Conservation (phyloP, 2,113 vertebrate genomes). For the Chaetura pelagica region DNA sequence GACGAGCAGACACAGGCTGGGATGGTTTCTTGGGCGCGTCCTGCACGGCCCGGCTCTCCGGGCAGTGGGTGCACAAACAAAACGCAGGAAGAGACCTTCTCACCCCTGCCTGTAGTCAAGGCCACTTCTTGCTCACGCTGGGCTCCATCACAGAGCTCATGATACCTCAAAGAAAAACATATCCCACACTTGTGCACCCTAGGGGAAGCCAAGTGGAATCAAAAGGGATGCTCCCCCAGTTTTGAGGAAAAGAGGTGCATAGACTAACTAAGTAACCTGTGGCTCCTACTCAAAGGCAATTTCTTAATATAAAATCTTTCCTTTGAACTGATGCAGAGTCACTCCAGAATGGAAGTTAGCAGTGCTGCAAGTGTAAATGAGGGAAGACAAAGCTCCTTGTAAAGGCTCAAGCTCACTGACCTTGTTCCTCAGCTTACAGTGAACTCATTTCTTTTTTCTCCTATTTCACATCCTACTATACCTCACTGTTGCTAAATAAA, state of each 20-base stretch:
- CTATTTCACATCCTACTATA: neutral
- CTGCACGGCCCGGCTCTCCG: neutral
- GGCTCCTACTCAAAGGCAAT: neutral
- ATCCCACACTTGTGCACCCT: rapidly evolving
- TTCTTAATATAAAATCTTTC: neutral
- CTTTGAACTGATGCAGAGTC: neutral
- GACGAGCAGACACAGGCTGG: neutral
- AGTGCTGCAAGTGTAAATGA: neutral
- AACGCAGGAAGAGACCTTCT: neutral
- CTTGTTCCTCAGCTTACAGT: neutral
- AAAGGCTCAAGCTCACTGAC: neutral
- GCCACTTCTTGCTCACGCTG: neutral
- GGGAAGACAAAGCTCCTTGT: neutral
- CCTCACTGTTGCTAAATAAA: neutral
- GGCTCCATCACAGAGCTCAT: neutral
- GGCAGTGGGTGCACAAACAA: rapidly evolving
- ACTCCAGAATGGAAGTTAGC: neutral
- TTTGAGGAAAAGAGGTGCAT: rapidly evolving
- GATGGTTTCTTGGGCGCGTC: neutral
- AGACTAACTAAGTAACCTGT: neutral
- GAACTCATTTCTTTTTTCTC: neutral
- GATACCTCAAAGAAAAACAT: neutral
- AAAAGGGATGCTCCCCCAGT: rapidly evolving
- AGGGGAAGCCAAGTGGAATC: neutral
- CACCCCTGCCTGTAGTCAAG: neutral